phyloP scores from a whole-genome alignment of 2,797 vertebrate species.

The Clamator glandarius region DNA sequence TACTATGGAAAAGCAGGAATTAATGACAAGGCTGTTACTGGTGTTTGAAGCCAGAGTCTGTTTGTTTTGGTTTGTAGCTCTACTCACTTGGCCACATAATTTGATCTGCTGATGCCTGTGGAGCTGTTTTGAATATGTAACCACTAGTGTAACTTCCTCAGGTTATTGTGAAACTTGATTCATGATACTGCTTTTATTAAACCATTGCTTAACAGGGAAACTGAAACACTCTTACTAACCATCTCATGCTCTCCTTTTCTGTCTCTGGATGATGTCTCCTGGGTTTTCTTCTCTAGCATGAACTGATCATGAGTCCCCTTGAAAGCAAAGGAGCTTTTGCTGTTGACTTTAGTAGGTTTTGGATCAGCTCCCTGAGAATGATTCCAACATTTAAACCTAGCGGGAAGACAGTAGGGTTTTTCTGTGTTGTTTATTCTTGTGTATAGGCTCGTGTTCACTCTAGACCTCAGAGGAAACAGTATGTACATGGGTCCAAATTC shows the following conservation, averaged over 20 bases:
- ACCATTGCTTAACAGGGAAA: conserved; percentile 42
- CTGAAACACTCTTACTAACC: conserved; percentile 46
- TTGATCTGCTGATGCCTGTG: conserved; percentile 16
- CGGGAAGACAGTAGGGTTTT: background rate
- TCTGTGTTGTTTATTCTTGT: fast-evolving
- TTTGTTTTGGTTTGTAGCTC: conserved; percentile 65
- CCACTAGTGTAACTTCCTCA: conserved; percentile 24
- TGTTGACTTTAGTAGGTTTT: background rate
- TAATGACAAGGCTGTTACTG: conserved; percentile 16
- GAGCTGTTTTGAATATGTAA: conserved; percentile 49
- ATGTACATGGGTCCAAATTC: background rate
- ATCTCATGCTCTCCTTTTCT: background rate
- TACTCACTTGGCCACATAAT: conserved; percentile 5
- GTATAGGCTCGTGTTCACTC: fast-evolving
- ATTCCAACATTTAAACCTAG: background rate
- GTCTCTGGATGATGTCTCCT: background rate
- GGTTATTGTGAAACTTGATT: conserved; percentile 47
- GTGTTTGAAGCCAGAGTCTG: background rate
- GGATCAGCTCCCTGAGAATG: background rate
- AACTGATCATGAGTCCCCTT: background rate
- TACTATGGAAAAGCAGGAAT: background rate
- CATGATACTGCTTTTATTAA: conserved; percentile 38
- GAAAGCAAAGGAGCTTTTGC: background rate
- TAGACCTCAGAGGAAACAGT: background rate
- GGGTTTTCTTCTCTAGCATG: background rate